Conservation (phyloP, 1,140 invertebrate species). For the Teleopsis dalmanni region DNA sequence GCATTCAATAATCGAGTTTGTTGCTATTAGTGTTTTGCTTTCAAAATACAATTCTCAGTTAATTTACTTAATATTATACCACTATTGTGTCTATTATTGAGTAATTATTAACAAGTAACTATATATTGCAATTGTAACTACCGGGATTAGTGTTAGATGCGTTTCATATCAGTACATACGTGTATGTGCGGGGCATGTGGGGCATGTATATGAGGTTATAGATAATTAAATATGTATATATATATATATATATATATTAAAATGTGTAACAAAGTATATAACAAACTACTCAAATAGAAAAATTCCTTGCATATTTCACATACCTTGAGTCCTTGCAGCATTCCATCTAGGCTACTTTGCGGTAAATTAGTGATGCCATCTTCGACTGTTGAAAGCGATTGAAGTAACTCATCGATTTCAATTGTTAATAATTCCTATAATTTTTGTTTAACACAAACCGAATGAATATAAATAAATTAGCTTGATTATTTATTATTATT, state of each 20-base stretch:
- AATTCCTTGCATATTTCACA: conserved; percentile 36
- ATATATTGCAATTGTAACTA: too few species aligned
- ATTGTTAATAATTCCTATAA: conserved; percentile 59
- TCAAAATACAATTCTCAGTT: too few species aligned
- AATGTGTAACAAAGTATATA: too few species aligned
- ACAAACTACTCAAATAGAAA: too few species aligned
- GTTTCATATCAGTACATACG: not conserved
- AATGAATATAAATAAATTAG: conserved; percentile 2
- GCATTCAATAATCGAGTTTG: conserved; percentile 36
- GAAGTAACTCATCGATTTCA: conserved; percentile 57
- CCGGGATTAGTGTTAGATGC: too few species aligned
- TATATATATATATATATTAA: not conserved
- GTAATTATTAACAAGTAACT: too few species aligned
- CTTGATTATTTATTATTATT: not conserved
- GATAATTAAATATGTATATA: not conserved
- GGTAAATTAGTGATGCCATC: conserved; percentile 57
- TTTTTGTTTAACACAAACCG: conserved; percentile 4
- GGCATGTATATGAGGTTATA: too few species aligned
- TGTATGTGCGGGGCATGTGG: too few species aligned
- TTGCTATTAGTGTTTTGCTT: too few species aligned
- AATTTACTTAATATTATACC: too few species aligned
- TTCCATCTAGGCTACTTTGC: conserved; percentile 58
- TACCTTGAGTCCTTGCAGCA: conserved; percentile 62
- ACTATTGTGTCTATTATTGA: too few species aligned
- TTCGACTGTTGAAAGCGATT: conserved; percentile 57